phyloP scores from a whole-genome alignment of 1,140 invertebrate species.

The Calephelis nemesis region DNA sequence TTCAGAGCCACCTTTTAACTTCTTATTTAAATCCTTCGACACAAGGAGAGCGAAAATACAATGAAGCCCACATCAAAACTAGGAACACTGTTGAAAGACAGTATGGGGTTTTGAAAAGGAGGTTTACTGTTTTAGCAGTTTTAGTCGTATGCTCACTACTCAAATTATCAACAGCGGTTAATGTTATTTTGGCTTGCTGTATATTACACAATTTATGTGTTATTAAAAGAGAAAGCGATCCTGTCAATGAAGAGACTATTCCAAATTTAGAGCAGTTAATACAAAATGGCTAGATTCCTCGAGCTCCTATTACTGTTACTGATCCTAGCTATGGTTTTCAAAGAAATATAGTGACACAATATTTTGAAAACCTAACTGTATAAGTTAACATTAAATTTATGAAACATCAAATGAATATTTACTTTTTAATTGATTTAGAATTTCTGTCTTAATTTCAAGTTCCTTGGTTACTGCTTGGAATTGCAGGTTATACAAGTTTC shows the following conservation, averaged over 20 bases:
- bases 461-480: not conserved
- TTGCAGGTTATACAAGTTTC: not conserved
- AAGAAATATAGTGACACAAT: constrained; percentile 1
- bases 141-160: no score
- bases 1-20: not conserved
- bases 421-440: no score
- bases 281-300: not conserved
- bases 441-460: no score
- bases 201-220: not conserved
- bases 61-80: not conserved
- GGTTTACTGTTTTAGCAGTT: not conserved
- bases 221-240: not conserved
- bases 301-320: not conserved
- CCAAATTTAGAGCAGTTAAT: constrained; percentile 1
- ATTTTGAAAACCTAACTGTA: not conserved
- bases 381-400: no score
- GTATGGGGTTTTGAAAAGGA: constrained; percentile 2
- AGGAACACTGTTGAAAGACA: not conserved
- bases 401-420: no score
- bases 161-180: not conserved
- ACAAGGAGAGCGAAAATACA: not conserved
- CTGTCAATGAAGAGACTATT: not conserved
- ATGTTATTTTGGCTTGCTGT: not conserved
- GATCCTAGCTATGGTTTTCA: not conserved
- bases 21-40: not conserved